phyloP scores from a whole-genome alignment of 2,888 invertebrate species.

The Drosophila lutescens region DNA sequence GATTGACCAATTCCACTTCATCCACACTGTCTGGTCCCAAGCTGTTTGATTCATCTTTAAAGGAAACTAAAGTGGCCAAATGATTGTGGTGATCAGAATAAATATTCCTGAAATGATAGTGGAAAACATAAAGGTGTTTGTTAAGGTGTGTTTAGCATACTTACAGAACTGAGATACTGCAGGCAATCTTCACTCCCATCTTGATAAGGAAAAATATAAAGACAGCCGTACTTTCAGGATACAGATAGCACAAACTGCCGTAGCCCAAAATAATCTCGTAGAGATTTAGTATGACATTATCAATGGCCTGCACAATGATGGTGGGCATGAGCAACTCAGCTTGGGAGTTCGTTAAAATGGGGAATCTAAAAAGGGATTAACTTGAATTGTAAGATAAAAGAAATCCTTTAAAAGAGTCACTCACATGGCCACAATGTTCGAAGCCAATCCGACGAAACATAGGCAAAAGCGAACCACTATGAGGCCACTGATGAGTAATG shows the following conservation, averaged over 20 bases:
- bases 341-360: constrained; percentile 76
- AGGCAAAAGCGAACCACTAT: constrained; percentile 74
- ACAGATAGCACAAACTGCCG: constrained; percentile 63
- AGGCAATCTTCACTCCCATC: constrained; percentile 62
- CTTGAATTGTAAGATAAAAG: neutral
- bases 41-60: constrained; percentile 1
- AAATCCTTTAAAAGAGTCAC: constrained; percentile 30
- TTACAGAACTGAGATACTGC: constrained; percentile 71
- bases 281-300: constrained; percentile 70
- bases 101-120: constrained; percentile 59
- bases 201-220: constrained; percentile 70
- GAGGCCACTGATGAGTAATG: constrained; percentile 68
- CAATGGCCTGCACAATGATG: constrained; percentile 72
- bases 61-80: constrained; percentile 34
- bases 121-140: accelerated
- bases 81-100: constrained; percentile 73
- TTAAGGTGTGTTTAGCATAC: too few relatives aligned
- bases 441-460: constrained; percentile 75
- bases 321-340: constrained; percentile 80
- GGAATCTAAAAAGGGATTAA: constrained; percentile 67
- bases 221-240: constrained; percentile 60
- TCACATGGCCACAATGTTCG: constrained; percentile 82
- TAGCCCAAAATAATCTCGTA: constrained; percentile 75
- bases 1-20: constrained; percentile 53
- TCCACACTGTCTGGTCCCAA: constrained; percentile 39